Evolutionary conservation across 2,113 vertebrate species (phyloP).

Genomic region (Lichenostomus cassidix): DNA sequence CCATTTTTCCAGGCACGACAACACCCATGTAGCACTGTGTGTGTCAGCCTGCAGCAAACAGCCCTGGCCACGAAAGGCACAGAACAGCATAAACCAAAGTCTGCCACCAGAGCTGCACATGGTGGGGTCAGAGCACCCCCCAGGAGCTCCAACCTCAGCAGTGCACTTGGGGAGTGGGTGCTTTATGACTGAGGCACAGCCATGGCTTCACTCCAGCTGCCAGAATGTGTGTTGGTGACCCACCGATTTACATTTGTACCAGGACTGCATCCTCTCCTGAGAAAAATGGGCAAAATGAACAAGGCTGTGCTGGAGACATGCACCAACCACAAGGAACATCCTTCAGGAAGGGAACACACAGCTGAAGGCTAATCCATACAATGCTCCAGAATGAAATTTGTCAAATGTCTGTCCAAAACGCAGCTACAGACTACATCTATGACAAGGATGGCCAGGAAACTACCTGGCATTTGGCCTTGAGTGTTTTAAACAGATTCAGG

Average conservation of each 20-base stretch:
- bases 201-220: background rate
- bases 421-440: background rate
- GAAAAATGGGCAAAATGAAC: background rate
- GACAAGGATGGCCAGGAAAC: background rate
- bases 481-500: background rate
- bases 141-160: background rate
- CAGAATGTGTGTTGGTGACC: background rate
- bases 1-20: conserved; percentile 1
- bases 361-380: background rate
- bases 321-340: background rate
- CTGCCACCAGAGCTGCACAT: background rate
- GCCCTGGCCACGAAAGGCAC: background rate
- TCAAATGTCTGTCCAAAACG: background rate
- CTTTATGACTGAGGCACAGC: background rate
- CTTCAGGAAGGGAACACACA: background rate
- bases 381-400: background rate
- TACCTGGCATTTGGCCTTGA: background rate
- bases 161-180: background rate
- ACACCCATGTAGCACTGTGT: background rate
- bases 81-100: background rate
- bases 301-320: background rate
- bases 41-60: conserved; percentile 17
- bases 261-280: background rate
- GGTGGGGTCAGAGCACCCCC: background rate
- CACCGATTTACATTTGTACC: background rate